Evolutionary conservation across 1,140 invertebrate genomes (phyloP), one percentile per base, ranked within the genome.

Genomic region (Medauroidea extradentata): DNA sequence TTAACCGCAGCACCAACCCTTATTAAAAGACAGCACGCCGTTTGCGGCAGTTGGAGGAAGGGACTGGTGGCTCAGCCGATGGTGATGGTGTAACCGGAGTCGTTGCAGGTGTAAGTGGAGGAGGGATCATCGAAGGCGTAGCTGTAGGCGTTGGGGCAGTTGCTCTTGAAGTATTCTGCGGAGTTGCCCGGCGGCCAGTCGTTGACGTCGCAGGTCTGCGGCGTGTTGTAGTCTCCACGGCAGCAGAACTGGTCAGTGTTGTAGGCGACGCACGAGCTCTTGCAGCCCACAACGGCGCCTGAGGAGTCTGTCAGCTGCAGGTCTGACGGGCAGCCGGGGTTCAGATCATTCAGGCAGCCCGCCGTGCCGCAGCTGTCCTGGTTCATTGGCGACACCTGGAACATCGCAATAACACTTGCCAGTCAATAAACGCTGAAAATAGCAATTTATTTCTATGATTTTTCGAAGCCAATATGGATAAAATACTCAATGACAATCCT

Each of bases 241-340:
- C 77, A 79, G 63, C 77, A 79, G 55, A 79, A 79, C 38, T 76
- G 54, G 50, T 76, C 75, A 11, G 69, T 73, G 48, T 75, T 67
- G 59, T 73, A 77, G 14, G 68, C 69, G 14, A 70, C 49, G 64
- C 79, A 79, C 4, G 77, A 77, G 48, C 74, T 76, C 59, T 76
- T 77, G 60, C 79, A 81, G 27, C 67, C 78, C 21, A 80, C 72
- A 14, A 69, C 64, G 18, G 52, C 55, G 1, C 73, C 71, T n/a
- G n/a, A n/a, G 16, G 19, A 16, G 14, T 8, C n/a, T 8, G 4
- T 3, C 0, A 53, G 18, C 18, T 53, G 48, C 53, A 77, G 56
- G 61, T 73, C 73, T 8, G 57, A 44, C 0, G 76, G 76, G 63
- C 78, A 79, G 11, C 52, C 51, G 8, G 60, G 44, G 56, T 77